Evolutionary conservation across 2,797 vertebrate genomes (phyloP), one percentile per base, ranked within the genome.

Genomic region (Anguilla megastoma): DNA sequence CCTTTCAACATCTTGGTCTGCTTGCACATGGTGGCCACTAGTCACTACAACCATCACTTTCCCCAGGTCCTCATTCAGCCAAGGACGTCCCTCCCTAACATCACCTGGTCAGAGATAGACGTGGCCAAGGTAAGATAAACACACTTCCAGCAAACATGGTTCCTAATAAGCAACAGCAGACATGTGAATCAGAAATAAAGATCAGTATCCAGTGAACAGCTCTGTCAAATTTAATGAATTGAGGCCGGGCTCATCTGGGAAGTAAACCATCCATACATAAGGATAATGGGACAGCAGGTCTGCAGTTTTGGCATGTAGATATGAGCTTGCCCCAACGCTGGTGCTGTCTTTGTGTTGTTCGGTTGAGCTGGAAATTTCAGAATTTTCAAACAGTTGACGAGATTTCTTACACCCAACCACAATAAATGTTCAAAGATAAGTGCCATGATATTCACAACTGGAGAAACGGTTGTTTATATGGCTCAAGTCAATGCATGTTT

Each of bases 1-100:
- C 98, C 98, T 69, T 99, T 99, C 94, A 99, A 99, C 93, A 94
- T 99, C 71, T 95, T 96, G 0, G 93, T 99, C 90, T 98, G 97
- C 33, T 86, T 98, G 21, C 98, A 97, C 56, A 94, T 98, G 92
- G 97, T 97, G 2, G 97, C 98, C 80, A 98, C 97, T 0, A 97
- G 98, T 60, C 97, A 97, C 91, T 96, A 96, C 94, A 99, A 98
- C 92, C 90, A 94, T 76, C 94, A 98, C 95, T 99, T 99, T 92
- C 97, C 98, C 2, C 96, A 96, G 0, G 94, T 96, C 0, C 93
- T 95, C 74, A 94, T 99, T 79, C 91, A 96, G 56, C 97, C 98
- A 0, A 91, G 92, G 16, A 92, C 94, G 0, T 93, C 97, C 33
- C 86, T 95, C 66, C 95, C 97, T 2, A 99, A 99, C 91, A 95